Percentiles rank a stretch among this genome's conserved stretches.
Evolutionary conservation across 2,888 invertebrate species (phyloP).

Genomic region (Polyommatus icarus): DNA sequence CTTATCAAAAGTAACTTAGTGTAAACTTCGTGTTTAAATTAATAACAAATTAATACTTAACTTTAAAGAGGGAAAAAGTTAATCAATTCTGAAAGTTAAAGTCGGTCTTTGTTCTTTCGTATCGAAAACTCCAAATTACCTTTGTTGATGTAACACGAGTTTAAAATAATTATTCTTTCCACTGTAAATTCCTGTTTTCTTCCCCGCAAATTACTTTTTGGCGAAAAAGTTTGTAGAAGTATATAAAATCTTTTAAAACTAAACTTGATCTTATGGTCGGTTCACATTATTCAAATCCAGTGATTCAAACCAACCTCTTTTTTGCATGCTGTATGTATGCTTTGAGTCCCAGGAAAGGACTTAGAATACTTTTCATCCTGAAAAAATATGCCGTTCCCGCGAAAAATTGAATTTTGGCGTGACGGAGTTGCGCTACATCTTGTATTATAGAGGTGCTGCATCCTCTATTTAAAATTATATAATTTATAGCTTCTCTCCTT

Average conservation of each 20-base stretch:
- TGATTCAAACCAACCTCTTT: too few relatives aligned
- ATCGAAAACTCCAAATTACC: neutral
- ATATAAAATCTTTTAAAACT: neutral
- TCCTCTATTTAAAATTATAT: too few relatives aligned
- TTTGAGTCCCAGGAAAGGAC: too few relatives aligned
- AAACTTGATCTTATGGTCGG: too few relatives aligned
- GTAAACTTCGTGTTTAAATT: neutral
- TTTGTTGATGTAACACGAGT: constrained; percentile 3
- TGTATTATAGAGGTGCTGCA: too few relatives aligned
- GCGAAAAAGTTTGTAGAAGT: neutral
- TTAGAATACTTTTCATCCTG: too few relatives aligned
- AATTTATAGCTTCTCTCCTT: too few relatives aligned
- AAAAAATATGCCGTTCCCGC: too few relatives aligned
- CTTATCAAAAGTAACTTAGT: neutral
- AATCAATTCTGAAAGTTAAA: neutral
- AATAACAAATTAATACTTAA: constrained; percentile 1
- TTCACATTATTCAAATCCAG: too few relatives aligned
- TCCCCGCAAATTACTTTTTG: neutral
- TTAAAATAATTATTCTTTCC: neutral
- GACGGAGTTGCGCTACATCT: too few relatives aligned
- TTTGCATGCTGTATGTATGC: too few relatives aligned
- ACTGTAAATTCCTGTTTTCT: neutral
- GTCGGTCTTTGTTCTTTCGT: neutral
- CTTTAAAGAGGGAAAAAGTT: constrained; percentile 14
- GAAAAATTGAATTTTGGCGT: too few relatives aligned